Conservation (phyloP, 2,797 vertebrate species). For the Paratrypauchen microcephalus region DNA sequence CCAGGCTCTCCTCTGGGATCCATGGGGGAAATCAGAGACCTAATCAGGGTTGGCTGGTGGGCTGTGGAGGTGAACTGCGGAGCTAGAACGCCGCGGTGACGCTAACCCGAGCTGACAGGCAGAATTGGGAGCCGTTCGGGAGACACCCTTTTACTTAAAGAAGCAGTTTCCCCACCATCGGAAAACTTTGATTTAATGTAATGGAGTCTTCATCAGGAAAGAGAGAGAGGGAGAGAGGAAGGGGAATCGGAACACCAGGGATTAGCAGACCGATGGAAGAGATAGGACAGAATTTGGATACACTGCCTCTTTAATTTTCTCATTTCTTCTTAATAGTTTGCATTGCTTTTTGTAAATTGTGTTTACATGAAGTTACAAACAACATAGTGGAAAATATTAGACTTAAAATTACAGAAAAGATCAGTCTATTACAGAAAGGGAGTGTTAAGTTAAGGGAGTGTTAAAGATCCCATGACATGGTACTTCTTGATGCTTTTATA, state of each 20-base stretch:
- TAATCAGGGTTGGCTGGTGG: constrained; percentile 56
- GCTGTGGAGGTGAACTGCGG: constrained; percentile 58
- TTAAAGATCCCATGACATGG: no score
- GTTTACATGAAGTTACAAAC: no score
- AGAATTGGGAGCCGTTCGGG: constrained; percentile 67
- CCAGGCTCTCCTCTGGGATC: constrained; percentile 46
- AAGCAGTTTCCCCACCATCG: constrained; percentile 60
- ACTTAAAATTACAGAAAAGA: no score
- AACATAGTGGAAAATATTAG: no score
- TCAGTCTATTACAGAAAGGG: no score
- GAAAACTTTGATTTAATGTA: constrained; percentile 69
- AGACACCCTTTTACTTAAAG: constrained; percentile 65
- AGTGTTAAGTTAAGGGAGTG: no score
- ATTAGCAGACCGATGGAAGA: background rate
- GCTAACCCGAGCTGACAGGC: constrained; percentile 68
- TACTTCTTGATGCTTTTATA: no score
- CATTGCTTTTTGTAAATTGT: no score
- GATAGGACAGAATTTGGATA: background rate
- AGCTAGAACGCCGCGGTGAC: constrained; percentile 47
- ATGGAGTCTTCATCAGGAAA: constrained; percentile 58
- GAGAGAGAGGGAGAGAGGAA: constrained; percentile 2
- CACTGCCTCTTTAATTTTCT: background rate
- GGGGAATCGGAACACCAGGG: constrained; percentile 20
- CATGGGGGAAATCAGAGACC: constrained; percentile 54
- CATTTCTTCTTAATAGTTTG: no score